phyloP scores from a whole-genome alignment of 2,797 vertebrate genomes.

The Anas acuta region DNA sequence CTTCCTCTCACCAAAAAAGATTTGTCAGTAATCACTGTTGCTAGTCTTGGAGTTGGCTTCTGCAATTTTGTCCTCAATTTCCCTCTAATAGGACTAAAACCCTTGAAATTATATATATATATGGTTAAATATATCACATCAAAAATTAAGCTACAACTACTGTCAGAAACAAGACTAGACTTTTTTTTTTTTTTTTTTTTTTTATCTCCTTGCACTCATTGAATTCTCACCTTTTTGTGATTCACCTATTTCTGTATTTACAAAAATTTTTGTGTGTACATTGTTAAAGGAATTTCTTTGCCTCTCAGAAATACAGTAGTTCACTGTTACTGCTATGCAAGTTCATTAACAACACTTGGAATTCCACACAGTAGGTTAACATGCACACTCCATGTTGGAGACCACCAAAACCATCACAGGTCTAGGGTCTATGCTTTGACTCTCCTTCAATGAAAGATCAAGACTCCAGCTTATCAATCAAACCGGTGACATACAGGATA shows the following conservation, averaged over 20 bases:
- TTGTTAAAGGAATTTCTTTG: not conserved
- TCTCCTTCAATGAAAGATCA: not conserved
- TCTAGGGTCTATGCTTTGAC: not conserved
- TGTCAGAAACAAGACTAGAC: not conserved
- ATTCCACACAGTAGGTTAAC: not conserved
- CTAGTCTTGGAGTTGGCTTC: not conserved
- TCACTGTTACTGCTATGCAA: not conserved
- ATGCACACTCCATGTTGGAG: not conserved
- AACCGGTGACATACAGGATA: not conserved
- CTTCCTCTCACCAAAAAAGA: not conserved
- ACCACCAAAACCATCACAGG: not conserved
- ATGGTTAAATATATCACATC: not conserved
- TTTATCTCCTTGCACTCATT: not conserved
- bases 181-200: not conserved
- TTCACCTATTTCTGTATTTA: not conserved
- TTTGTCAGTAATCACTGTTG: not conserved
- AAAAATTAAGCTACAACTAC: not conserved
- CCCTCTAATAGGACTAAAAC: not conserved
- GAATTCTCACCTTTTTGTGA: not conserved
- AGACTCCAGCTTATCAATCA: not conserved
- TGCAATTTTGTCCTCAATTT: not conserved
- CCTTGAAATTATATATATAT: not conserved
- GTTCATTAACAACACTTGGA: not conserved
- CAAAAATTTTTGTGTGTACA: not conserved
- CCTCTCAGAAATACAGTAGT: fast-evolving